Conservation (phyloP, 2,113 vertebrate genomes). For the Azemiops feae region DNA sequence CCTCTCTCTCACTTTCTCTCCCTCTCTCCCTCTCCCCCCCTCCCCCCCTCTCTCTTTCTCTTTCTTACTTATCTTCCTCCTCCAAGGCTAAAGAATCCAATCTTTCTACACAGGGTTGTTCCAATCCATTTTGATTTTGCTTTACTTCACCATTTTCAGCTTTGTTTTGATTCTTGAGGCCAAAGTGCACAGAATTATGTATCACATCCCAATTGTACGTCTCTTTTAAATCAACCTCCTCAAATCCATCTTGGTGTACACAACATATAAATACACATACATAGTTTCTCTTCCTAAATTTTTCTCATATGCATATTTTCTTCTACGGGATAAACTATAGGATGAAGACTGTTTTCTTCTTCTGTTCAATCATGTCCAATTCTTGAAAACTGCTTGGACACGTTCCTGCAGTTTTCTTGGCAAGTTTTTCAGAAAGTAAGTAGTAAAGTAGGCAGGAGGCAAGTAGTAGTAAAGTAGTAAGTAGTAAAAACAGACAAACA, state of each 20-base stretch:
- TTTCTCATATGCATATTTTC: not conserved
- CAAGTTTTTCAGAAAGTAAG: not conserved
- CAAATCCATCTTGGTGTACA: not conserved
- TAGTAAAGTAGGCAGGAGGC: not conserved
- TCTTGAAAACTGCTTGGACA: not conserved
- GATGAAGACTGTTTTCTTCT: not conserved
- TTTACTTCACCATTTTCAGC: not conserved
- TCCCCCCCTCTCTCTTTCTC: too few species aligned
- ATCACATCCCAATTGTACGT: not conserved
- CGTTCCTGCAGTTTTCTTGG: not conserved
- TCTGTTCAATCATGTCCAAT: not conserved
- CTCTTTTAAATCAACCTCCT: not conserved
- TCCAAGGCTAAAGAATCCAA: not conserved
- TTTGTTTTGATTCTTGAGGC: not conserved
- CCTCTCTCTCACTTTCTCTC: too few species aligned
- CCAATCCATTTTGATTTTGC: not conserved
- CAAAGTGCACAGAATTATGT: not conserved
- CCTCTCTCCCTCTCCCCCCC: rapidly evolving
- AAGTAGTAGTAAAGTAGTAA: not conserved
- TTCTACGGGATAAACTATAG: not conserved
- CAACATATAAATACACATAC: too few species aligned
- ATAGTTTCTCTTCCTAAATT: too few species aligned
- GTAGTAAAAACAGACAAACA: not conserved
- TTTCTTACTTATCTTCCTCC: not conserved
- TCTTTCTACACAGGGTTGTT: not conserved